Percentiles rank a stretch among this genome's conserved stretches.
Evolutionary conservation across 1,140 invertebrate genomes (phyloP).

Genomic region (Apis florea): DNA sequence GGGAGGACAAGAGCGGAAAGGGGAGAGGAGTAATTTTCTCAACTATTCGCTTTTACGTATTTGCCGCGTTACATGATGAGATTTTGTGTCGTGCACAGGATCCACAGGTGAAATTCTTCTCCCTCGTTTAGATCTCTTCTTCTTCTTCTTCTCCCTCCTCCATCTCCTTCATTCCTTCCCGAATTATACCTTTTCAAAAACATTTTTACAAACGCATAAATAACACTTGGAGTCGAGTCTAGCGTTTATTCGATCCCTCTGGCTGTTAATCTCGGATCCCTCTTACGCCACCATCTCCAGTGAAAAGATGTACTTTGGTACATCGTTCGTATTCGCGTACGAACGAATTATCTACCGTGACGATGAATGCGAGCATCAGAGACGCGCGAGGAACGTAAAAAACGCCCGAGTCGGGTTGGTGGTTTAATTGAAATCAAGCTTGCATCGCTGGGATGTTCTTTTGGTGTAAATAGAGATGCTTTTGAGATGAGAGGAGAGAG

Average conservation of each 20-base stretch:
- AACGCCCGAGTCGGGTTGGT: constrained; percentile 37
- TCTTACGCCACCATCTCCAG: not conserved
- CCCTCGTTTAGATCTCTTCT: not conserved
- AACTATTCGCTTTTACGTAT: too few species aligned
- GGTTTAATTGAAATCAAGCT: constrained; percentile 70
- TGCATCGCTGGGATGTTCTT: constrained; percentile 47
- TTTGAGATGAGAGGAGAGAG: not conserved
- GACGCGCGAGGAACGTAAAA: not conserved
- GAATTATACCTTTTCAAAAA: too few species aligned
- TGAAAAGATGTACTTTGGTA: constrained; percentile 27
- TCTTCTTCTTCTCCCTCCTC: not conserved
- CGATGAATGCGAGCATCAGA: constrained; percentile 44
- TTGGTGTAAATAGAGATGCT: constrained; percentile 18
- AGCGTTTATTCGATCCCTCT: not conserved
- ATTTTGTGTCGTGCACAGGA: not conserved
- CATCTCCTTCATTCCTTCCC: too few species aligned
- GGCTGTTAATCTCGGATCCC: too few species aligned
- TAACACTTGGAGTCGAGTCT: not conserved
- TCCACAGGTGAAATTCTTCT: not conserved
- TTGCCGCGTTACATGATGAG: too few species aligned
- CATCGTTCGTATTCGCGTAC: not conserved
- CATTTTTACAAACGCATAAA: not conserved
- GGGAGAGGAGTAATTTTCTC: too few species aligned
- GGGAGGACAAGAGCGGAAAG: too few species aligned
- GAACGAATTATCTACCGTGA: constrained; percentile 21